These are phyloP conservation scores for Microplitis mediator DNA, from an alignment of 1,140 invertebrate species.

Conservation along the genomic window DNA sequence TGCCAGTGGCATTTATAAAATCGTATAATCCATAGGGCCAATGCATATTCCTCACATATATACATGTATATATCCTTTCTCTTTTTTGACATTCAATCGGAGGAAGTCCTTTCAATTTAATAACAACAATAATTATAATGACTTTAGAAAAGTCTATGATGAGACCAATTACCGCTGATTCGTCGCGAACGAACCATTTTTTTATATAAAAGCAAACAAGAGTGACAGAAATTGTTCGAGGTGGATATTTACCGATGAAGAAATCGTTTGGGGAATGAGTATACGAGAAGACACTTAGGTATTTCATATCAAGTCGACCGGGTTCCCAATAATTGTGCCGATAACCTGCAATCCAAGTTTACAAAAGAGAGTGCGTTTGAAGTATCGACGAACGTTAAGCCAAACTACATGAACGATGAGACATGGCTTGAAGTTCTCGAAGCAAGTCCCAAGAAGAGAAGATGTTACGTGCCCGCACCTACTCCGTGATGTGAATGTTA, in stretches of 20 bases:
- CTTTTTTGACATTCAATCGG: neutral
- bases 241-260: slow-evolving; percentile 21
- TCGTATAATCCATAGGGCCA: too few species aligned
- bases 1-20: slow-evolving; percentile 39
- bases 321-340: slow-evolving; percentile 5
- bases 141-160: too few species aligned
- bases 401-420: slow-evolving; percentile 7
- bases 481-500: slow-evolving; percentile 40
- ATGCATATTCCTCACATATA: neutral
- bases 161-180: too few species aligned
- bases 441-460: slow-evolving; percentile 43
- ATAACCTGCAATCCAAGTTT: slow-evolving; percentile 26
- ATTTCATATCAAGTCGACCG: neutral
- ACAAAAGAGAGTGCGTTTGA: slow-evolving; percentile 19
- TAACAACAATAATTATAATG: neutral
- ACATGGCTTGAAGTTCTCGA: slow-evolving; percentile 10
- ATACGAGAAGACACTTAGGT: neutral
- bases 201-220: too few species aligned
- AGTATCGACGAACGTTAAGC: neutral
- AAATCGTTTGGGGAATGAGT: slow-evolving; percentile 28
- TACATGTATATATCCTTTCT: neutral
- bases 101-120: neutral
- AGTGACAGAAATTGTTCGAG: neutral
- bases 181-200: too few species aligned
- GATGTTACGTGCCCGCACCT: slow-evolving; percentile 44